Conservation (phyloP, 1,140 invertebrate genomes). For the Orussus abietinus region DNA sequence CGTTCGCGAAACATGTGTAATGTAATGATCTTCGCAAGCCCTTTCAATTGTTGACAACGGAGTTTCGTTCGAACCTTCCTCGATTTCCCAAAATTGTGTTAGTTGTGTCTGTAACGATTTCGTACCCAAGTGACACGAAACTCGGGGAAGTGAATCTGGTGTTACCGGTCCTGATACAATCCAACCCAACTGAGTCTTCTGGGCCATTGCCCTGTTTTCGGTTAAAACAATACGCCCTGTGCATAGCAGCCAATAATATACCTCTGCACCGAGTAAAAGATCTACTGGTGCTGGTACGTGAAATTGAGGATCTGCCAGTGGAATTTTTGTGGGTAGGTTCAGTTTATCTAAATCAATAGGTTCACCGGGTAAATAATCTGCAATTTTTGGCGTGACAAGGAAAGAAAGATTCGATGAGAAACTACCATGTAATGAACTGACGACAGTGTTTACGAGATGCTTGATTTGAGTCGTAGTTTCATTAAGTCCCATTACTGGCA, state of each 20-base stretch:
- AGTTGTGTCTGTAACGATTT: neutral
- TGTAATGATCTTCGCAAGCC: constrained; percentile 20
- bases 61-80: constrained; percentile 8
- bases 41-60: constrained; percentile 14
- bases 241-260: constrained; percentile 5
- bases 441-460: neutral
- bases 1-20: constrained; percentile 9
- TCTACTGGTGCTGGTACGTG: constrained; percentile 15
- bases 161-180: constrained; percentile 17
- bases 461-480: neutral
- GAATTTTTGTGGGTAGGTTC: neutral
- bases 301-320: constrained; percentile 10
- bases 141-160: neutral
- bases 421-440: neutral
- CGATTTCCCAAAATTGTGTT: constrained; percentile 16
- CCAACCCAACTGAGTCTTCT: constrained; percentile 27
- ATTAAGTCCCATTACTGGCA: neutral
- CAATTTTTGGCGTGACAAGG: neutral
- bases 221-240: neutral
- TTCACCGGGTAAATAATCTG: neutral
- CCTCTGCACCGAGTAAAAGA: constrained; percentile 20
- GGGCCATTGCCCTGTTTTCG: constrained; percentile 14
- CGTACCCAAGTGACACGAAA: neutral
- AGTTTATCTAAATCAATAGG: neutral
- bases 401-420: neutral